Base-by-base conservation (phyloP, 1,140 invertebrate genomes). In the Trissolcus basalis region DNA sequence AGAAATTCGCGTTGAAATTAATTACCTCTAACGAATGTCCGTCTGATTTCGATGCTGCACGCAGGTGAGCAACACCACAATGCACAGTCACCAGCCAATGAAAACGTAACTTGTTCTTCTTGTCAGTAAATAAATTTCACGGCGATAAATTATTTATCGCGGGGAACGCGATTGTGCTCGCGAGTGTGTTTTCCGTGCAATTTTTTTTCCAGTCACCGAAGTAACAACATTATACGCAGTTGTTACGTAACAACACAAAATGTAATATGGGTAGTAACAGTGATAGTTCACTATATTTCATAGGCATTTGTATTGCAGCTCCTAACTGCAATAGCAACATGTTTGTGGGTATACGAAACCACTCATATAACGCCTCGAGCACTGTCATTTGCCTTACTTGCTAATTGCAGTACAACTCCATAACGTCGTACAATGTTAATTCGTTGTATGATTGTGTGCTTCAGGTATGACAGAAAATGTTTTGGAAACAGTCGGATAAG, bases 11-110 rank as follows among this genome's bases (percentile, higher is more conserved):
- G 60, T 71, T 67, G 44, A 19, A 49, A 70, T 72, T 78, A 78
- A 73, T 67, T 75, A 78, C 79, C 78, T 75, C 77, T 83, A 82
- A 65, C 80, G 79, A 83, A 83, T 81, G 83, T 81, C 81, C 73
- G 63, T 58, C 36, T 43, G 61, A 77, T 78, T 71, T 63, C 47
- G 54, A 65, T 74, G 58, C 68, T 71, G 63, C 69, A 59, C 50
- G 77, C 59, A 78, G 48, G 60, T 69, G 73, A 77, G 69, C 67
- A 80, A 78, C 76, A 61, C 15, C 14, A 41, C 4, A 56, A 55
- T 48, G 48, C 48, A 6, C 60, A 49, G 33, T 19, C 12, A 36
- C 36, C 36, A 45, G 7, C 27, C 19, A 12, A 27, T 39, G 12
- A 16, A 36, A 41, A 43, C 11, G 19, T 12, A 8, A 2, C 36